Conservation (phyloP, 2,888 invertebrate genomes). For the Oscheius sp. region DNA sequence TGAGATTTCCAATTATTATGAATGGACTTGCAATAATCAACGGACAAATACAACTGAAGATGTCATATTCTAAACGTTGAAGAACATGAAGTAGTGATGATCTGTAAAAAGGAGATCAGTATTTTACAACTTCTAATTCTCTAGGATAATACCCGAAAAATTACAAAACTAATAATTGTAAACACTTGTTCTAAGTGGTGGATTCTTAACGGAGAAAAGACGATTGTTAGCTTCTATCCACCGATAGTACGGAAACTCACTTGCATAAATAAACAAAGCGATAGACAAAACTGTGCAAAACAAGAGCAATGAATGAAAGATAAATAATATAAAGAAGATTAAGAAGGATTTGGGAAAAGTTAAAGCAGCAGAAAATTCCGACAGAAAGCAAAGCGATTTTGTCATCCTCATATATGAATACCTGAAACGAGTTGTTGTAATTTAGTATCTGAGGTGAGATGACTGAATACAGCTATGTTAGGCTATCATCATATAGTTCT, state of each 20-base stretch:
- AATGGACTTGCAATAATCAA: constrained; percentile 3
- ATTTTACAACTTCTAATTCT: too few relatives aligned
- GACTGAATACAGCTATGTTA: background rate
- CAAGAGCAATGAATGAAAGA: constrained; percentile 16
- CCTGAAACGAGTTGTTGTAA: background rate
- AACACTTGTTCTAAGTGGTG: too few relatives aligned
- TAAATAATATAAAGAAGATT: constrained; percentile 13
- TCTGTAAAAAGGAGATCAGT: background rate
- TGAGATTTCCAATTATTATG: constrained; percentile 3
- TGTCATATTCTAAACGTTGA: constrained; percentile 3
- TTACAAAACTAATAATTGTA: too few relatives aligned
- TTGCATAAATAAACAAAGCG: constrained; percentile 9
- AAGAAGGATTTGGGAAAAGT: constrained; percentile 8
- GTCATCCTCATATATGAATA: background rate
- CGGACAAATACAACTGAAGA: background rate
- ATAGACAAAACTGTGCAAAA: constrained; percentile 13
- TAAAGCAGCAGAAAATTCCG: constrained; percentile 1
- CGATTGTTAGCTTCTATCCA: too few relatives aligned
- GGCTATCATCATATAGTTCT: background rate
- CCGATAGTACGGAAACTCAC: background rate
- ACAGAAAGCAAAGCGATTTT: constrained; percentile 9
- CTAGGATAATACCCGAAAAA: too few relatives aligned
- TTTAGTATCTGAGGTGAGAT: too few relatives aligned
- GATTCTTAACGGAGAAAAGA: too few relatives aligned
- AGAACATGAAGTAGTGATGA: background rate